Conservation (phyloP, 2,888 invertebrate species). For the Cantharis rustica region DNA sequence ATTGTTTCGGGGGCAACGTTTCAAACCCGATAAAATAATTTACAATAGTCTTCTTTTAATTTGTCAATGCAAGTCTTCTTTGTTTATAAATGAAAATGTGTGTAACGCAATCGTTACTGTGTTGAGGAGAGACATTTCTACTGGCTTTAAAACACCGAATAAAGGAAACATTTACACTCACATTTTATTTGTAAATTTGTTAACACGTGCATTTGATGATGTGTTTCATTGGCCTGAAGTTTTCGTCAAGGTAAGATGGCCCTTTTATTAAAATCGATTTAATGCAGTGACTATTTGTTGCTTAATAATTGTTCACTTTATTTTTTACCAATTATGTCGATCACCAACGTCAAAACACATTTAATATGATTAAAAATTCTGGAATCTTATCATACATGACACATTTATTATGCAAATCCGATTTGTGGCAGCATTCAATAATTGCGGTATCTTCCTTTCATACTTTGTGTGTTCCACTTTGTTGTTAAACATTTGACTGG, state of each 20-base stretch:
- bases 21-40: constrained; percentile 81
- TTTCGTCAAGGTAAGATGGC: constrained; percentile 76
- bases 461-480: no score
- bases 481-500: no score
- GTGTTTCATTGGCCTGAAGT: constrained; percentile 89
- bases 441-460: no score
- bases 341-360: no score
- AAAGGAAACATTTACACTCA: constrained; percentile 82
- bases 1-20: constrained; percentile 73
- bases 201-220: constrained; percentile 81
- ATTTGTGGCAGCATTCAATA: no score
- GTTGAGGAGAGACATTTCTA: constrained; percentile 73
- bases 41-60: constrained; percentile 80
- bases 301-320: no score
- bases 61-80: constrained; percentile 77
- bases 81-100: constrained; percentile 77
- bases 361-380: no score
- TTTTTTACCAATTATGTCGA: no score
- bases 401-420: no score
- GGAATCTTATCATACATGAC: no score
- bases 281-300: no score
- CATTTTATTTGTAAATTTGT: constrained; percentile 81
- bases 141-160: constrained; percentile 68
- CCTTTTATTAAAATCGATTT: background rate
- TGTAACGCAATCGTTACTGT: constrained; percentile 80